Conservation (phyloP, 2,797 vertebrate species). For the Channa striata region DNA sequence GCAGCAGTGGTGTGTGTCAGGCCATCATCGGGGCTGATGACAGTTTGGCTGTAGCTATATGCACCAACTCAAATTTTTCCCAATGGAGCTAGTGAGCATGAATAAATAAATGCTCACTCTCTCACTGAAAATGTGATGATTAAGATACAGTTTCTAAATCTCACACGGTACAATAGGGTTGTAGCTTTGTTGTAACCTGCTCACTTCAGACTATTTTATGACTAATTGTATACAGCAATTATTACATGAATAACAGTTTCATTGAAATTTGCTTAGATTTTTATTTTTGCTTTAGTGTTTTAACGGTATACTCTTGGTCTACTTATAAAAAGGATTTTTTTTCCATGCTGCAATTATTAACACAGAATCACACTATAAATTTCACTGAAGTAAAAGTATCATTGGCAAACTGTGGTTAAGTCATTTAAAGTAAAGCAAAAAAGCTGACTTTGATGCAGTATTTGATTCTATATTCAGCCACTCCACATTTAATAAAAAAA, state of each 20-base stretch:
- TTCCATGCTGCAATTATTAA: no score
- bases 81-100: constrained; percentile 19
- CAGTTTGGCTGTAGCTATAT: constrained; percentile 43
- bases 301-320: no score
- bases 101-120: constrained; percentile 32
- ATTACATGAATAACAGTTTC: no score
- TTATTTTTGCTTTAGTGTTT: no score
- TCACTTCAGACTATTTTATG: not conserved
- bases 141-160: constrained; percentile 1
- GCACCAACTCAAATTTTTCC: constrained; percentile 29
- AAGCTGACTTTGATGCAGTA: no score
- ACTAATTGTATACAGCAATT: no score
- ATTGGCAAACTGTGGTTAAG: not conserved
- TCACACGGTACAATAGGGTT: not conserved
- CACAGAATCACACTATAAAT: no score
- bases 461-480: not conserved
- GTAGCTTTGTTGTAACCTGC: not conserved
- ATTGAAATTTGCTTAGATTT: no score
- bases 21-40: constrained; percentile 43
- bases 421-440: not conserved
- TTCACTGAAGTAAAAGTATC: no score
- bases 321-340: no score
- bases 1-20: constrained; percentile 65
- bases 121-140: constrained; percentile 22
- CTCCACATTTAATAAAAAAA: not conserved